Evolutionary conservation across 2,113 vertebrate genomes (phyloP), one percentile per base, ranked within the genome.

Genomic region (Numida meleagris): DNA sequence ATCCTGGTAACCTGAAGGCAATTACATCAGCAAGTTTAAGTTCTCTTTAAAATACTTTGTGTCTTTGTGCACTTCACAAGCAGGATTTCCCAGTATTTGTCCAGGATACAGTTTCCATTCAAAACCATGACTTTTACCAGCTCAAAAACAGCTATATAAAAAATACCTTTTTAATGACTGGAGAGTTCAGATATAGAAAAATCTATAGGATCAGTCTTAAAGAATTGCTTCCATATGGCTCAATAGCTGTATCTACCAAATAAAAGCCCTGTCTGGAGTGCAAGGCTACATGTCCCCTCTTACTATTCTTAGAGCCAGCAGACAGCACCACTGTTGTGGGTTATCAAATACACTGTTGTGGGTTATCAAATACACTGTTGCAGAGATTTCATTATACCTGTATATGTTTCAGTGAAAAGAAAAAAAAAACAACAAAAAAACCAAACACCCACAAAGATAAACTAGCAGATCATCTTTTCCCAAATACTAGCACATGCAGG

Each of bases 1-100:
- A 99, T 97, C 73, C 96, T 97, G 51, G 97, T 96, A 74, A 97
- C 90, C 98, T 98, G 91, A 74, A 55, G 91, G 76, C 31, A 93
- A 25, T 91, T 71, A 92, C 43, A 38, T 55, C 85, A 50, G 12
- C n/a, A 51, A 81, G 65, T n/a, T 42, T 38, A 86, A 63, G 33
- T 23, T 19, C 0, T 38, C 45, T 58, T 63, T 2, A 38, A 81
- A 67, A 46, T 17, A 63, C 1, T 33, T n/a, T n/a, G n/a, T n/a
- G 4, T 4, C 58, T 77, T n/a, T 67, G 33, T 46, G 43, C 15
- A 74, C 14, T 83, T 55, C n/a, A 42, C 45, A 38, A 12, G 29
- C 15, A 88, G 20, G 51, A 63, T 31, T 79, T 89, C 48, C 23
- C 33, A 42, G 36, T 27, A 7, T 11, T 63, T 53, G 36, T n/a